Base-by-base conservation (phyloP, 2,113 vertebrate species). In the Rattus rattus region DNA sequence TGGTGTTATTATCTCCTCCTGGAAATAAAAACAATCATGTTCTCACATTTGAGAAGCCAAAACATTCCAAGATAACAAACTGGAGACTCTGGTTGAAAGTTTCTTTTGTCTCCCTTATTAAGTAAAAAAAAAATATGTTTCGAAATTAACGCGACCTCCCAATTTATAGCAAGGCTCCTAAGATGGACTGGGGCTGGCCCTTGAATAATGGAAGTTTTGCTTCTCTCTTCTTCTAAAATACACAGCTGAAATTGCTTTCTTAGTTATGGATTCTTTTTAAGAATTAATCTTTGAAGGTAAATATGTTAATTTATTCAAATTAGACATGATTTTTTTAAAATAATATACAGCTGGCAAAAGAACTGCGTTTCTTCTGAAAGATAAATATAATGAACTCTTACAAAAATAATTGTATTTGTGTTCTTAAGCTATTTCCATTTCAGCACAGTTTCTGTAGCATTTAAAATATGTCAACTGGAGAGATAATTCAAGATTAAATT, bases 1-100 rank as follows among this genome's bases (percentile, higher is more conserved):
- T 97, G 97, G 97, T 98, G 98, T 98, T 98, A 99, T 99, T 99
- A 99, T 98, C 98, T 99, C 98, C 98, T 99, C 98, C 98, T 98
- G 98, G 98, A 99, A 99, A 98, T 99, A 98, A 98, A 99, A 99
- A 99, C 98, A 99, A 98, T 98, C 98, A 98, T 98, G 98, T 98
- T 99, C 98, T 99, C 98, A 98, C 98, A 98, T 98, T 98, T 97
- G 98, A 99, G 98, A 98, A 99, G 98, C 98, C 98, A 98, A 99
- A 99, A 99, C 98, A 99, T 98, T 98, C 98, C 97, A 96, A 97
- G 98, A 98, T 98, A 98, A 99, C 98, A 98, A 98, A 99, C 98
- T 98, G 98, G 98, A 97, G 93, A 96, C 84, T 90, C 88, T 67
- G 76, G 95, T 65, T 98, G 98, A 98, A 99, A 99, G 98, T 99